Evolutionary conservation across 2,797 vertebrate species (phyloP), one percentile per base, ranked within the genome.

Genomic region (Girardinus metallicus): DNA sequence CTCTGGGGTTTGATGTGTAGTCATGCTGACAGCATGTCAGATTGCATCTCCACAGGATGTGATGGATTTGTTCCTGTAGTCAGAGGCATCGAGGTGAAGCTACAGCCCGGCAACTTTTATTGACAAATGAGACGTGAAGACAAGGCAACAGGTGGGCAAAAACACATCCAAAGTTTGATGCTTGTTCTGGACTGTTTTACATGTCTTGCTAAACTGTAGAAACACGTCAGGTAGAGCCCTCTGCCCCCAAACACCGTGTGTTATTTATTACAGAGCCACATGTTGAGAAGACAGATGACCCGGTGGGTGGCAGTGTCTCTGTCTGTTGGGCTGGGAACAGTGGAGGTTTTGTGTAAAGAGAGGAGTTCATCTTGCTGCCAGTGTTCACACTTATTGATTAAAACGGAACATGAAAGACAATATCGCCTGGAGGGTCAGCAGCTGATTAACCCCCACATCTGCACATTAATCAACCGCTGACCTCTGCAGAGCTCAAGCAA

Each of bases 401-500:
- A 94, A 95, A 89, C 80, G 79, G 81, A 92, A 89, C 83, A 87
- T 90, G 90, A 92, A 89, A 90, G 92, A 93, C 85, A 87, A 88
- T 83, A 85, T 91, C 86, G 77, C 88, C 92, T 78, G 21, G 66
- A 80, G 86, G 95, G 94, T 94, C 93, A 93, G 88, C 47, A 47
- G 90, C 86, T 95, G 92, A 96, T 95, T 96, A 95, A 94, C 95
- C 93, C 90, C 79, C 84, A 84, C 82, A 89, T 87, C 90, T 93
- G 85, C 88, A 93, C 85, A 80, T 92, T 93, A 93, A 95, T 94
- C 92, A 93, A 91, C 84, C 83, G 76, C 90, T 89, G 94, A 94
- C 94, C 93, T 93, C 88, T 80, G 73, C 87, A 80, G 85, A 86
- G 87, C 88, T 90, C 83, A 93, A 94, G 93, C 90, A 92, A 90